A percentile compares a stretch with the other conserved stretches of the same genome.
Evolutionary conservation across 2,113 vertebrate genomes (phyloP).

Genomic region (Acanthochromis polyacanthus): DNA sequence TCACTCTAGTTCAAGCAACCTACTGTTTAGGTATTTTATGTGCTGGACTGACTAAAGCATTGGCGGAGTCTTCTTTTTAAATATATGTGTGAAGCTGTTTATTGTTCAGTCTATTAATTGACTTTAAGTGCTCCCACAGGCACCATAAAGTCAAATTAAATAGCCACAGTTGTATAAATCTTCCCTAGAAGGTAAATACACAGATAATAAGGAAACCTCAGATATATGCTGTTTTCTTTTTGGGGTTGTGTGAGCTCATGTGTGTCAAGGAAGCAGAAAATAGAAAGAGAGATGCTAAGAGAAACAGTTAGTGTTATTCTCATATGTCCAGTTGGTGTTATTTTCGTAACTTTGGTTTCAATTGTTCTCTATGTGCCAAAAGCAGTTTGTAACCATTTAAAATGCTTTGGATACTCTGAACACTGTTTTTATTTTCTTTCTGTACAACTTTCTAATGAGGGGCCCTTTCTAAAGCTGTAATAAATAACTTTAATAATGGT

Average conservation of each 20-base stretch:
- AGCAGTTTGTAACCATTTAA: too few species aligned
- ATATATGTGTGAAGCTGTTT: conserved; percentile 65
- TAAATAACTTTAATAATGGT: too few species aligned
- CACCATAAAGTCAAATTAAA: conserved; percentile 56
- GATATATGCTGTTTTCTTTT: conserved; percentile 10
- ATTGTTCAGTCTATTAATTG: conserved; percentile 70
- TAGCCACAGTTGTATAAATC: conserved; percentile 37
- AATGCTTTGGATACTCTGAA: too few species aligned
- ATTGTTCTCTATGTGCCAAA: too few species aligned
- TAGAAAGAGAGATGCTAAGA: too few species aligned
- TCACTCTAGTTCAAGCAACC: conserved; percentile 38
- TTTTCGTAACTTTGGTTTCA: too few species aligned
- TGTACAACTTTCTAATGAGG: too few species aligned
- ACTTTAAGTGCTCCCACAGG: conserved; percentile 57
- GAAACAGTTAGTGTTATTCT: too few species aligned
- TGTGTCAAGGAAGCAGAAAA: too few species aligned
- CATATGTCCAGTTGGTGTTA: too few species aligned
- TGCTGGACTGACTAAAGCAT: conserved; percentile 39
- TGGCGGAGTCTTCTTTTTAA: conserved; percentile 45
- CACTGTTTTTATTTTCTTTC: too few species aligned
- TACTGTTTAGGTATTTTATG: conserved; percentile 45
- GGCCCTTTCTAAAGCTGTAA: too few species aligned
- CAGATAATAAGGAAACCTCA: conserved; percentile 16
- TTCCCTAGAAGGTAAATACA: conserved; percentile 40
- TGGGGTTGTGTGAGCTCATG: not conserved